A percentile compares a stretch with the other conserved stretches of the same genome.
These are phyloP conservation scores for Adelphocoris suturalis DNA, from an alignment of 2,888 invertebrate species.

Conservation along the genomic window DNA sequence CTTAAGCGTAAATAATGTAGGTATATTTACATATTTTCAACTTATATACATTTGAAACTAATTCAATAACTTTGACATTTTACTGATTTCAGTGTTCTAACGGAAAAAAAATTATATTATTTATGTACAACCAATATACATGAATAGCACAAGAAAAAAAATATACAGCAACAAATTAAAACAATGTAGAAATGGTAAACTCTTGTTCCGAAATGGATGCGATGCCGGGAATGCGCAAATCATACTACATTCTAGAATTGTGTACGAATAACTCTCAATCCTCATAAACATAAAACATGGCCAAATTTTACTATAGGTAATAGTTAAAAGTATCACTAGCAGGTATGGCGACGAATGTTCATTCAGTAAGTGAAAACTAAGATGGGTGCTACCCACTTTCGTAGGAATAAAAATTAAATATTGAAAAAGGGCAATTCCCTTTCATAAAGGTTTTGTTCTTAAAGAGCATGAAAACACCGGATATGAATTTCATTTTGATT, in stretches of 20 bases:
- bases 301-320: not conserved
- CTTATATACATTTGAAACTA: not conserved
- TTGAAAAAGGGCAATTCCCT: no score
- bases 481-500: no score
- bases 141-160: conserved; percentile 14
- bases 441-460: not conserved
- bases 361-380: conserved; percentile 3
- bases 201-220: conserved; percentile 1
- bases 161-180: conserved; percentile 18
- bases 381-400: not conserved
- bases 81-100: not conserved
- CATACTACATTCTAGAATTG: not conserved
- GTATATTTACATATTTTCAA: conserved; percentile 36
- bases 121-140: conserved; percentile 24
- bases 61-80: conserved; percentile 24
- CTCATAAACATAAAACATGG: not conserved
- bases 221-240: not conserved
- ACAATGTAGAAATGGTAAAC: conserved; percentile 30
- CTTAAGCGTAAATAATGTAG: conserved; percentile 26
- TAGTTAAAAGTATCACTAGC: conserved; percentile 39
- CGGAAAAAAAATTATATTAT: not conserved
- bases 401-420: not conserved
- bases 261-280: not conserved
- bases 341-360: conserved; percentile 31
- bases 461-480: no score